Percentiles rank a stretch among this genome's conserved stretches.
Conservation (phyloP, 1,140 invertebrate genomes). For the Drosophila rufa region DNA sequence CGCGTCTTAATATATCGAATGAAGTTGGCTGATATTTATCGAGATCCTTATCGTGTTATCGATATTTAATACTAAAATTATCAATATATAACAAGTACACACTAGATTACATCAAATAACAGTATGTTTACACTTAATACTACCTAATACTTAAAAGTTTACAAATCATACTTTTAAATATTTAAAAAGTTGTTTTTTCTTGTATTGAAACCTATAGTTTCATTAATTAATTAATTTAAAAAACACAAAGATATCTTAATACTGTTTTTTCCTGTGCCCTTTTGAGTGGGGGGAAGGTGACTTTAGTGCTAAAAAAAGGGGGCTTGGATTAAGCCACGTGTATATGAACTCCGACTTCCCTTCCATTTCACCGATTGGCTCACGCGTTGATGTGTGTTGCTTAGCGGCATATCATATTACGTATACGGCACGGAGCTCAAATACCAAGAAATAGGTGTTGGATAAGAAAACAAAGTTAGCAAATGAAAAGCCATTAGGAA, state of each 20-base stretch:
- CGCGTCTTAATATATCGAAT: too few relatives aligned
- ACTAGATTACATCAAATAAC: too few relatives aligned
- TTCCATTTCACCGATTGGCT: constrained; percentile 9
- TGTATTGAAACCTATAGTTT: too few relatives aligned
- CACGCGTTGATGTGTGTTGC: constrained; percentile 27
- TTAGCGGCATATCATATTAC: constrained; percentile 21
- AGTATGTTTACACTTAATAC: too few relatives aligned
- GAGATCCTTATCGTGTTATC: too few relatives aligned
- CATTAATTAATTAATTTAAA: neutral
- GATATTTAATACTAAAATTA: too few relatives aligned
- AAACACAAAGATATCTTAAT: neutral
- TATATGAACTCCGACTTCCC: neutral
- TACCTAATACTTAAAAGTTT: too few relatives aligned
- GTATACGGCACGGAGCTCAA: constrained; percentile 17
- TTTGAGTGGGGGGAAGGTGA: neutral
- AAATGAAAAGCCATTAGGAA: constrained; percentile 33
- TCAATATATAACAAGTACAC: too few relatives aligned
- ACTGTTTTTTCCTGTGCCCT: neutral
- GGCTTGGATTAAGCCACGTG: constrained; percentile 7
- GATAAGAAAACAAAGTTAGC: constrained; percentile 4
- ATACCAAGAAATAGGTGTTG: constrained; percentile 14
- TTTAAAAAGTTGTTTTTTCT: too few relatives aligned
- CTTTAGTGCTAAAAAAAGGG: neutral
- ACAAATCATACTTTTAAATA: too few relatives aligned
- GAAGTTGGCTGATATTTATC: too few relatives aligned